A percentile compares a stretch with the other conserved stretches of the same genome.
Conservation (phyloP, 2,888 invertebrate species). For the Leucoptera coffeella region DNA sequence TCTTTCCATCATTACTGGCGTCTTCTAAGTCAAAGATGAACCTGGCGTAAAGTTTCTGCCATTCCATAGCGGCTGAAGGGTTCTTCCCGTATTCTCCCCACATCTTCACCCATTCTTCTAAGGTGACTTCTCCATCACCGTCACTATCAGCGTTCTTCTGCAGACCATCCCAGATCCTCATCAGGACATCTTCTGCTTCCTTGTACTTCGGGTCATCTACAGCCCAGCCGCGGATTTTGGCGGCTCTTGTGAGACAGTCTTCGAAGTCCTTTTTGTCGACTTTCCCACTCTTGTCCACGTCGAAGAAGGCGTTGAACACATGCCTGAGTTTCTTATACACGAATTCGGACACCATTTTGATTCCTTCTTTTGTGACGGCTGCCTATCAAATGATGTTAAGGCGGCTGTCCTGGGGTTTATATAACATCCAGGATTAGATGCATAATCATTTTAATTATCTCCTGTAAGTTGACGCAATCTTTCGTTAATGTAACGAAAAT, state of each 20-base stretch:
- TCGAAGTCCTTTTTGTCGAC: constrained; percentile 86
- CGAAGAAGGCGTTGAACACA: constrained; percentile 83
- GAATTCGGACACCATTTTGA: constrained; percentile 71
- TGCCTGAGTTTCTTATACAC: constrained; percentile 82
- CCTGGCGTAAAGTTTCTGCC: constrained; percentile 80
- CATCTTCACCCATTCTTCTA: constrained; percentile 83
- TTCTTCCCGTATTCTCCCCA: constrained; percentile 77
- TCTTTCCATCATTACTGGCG: constrained; percentile 68
- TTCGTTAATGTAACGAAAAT: too few relatives aligned
- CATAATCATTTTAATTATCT: too few relatives aligned
- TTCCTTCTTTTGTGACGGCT: neutral
- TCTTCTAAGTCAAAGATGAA: constrained; percentile 86
- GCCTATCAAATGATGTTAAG: too few relatives aligned
- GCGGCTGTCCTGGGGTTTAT: too few relatives aligned
- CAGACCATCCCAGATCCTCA: constrained; percentile 79
- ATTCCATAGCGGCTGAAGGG: constrained; percentile 66
- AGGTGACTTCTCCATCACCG: constrained; percentile 78
- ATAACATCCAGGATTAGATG: too few relatives aligned
- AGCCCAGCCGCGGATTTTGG: constrained; percentile 71
- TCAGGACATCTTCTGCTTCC: constrained; percentile 65
- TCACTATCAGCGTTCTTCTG: constrained; percentile 76
- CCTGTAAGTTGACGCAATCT: too few relatives aligned
- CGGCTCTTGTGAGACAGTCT: constrained; percentile 76
- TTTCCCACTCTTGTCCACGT: constrained; percentile 80
- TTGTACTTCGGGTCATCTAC: constrained; percentile 65